Evolutionary conservation across 1,140 invertebrate genomes (phyloP).

Genomic region (Subanguina moxae): DNA sequence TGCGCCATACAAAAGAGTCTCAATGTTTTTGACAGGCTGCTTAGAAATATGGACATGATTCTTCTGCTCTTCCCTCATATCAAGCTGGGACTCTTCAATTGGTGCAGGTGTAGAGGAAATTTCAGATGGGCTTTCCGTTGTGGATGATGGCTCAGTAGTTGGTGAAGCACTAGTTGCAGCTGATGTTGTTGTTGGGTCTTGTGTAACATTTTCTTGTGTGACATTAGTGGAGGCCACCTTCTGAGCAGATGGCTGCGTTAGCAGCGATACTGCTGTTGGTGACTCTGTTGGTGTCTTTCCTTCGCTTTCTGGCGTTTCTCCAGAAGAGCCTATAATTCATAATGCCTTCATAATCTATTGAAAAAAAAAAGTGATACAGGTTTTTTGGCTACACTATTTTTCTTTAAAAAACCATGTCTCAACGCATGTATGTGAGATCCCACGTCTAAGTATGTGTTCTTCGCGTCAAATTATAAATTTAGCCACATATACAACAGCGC

Average conservation of each 20-base stretch:
- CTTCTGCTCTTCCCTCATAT: neutral
- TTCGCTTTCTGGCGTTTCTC: too few relatives aligned
- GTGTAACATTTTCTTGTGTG: constrained; percentile 10
- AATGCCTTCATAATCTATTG: too few relatives aligned
- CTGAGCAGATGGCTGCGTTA: neutral
- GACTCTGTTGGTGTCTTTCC: too few relatives aligned
- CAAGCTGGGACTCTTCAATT: neutral
- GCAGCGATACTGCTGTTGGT: neutral
- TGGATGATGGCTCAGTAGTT: neutral
- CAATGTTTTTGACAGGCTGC: neutral
- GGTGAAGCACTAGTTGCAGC: neutral
- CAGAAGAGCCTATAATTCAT: too few relatives aligned
- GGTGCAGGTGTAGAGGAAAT: neutral
- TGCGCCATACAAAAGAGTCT: neutral
- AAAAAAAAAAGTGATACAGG: too few relatives aligned
- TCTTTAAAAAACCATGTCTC: too few relatives aligned
- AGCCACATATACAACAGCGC: too few relatives aligned
- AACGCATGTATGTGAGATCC: too few relatives aligned
- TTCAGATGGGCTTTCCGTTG: neutral
- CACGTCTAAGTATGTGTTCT: too few relatives aligned
- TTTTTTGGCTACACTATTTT: too few relatives aligned
- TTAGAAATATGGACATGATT: neutral
- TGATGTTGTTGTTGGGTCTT: neutral
- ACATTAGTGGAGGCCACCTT: too few relatives aligned
- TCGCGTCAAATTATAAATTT: too few relatives aligned